phyloP scores from a whole-genome alignment of 2,888 invertebrate genomes.

The Gasteruption jaculator region DNA sequence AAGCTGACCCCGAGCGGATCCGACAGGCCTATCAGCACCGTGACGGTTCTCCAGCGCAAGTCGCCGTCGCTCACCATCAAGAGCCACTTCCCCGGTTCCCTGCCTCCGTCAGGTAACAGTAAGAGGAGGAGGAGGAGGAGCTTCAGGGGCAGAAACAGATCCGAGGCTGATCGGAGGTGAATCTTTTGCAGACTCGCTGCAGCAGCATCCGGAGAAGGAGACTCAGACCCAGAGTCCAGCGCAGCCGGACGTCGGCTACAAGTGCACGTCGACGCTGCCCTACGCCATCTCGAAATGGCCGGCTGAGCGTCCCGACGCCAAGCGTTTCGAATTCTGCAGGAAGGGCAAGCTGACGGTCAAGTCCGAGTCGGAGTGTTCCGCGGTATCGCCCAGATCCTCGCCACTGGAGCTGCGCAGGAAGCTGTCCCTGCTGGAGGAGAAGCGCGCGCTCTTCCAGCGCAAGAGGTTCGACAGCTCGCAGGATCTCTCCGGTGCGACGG shows the following conservation, averaged over 20 bases:
- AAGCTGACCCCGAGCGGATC: constrained; percentile 24
- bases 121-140: too few relatives aligned
- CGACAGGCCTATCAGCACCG: constrained; percentile 32
- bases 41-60: constrained; percentile 38
- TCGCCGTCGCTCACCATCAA: constrained; percentile 42
- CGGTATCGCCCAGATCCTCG: constrained; percentile 26
- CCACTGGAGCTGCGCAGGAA: constrained; percentile 38
- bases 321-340: constrained; percentile 6
- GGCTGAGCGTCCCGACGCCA: constrained; percentile 20
- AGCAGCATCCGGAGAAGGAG: constrained; percentile 10
- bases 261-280: constrained; percentile 53
- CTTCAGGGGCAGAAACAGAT: too few relatives aligned
- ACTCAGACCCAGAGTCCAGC: background rate
- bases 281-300: constrained; percentile 57
- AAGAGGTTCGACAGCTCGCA: constrained; percentile 34
- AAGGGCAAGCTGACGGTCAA: constrained; percentile 28
- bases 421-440: constrained; percentile 40
- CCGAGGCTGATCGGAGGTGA: too few relatives aligned
- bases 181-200: too few relatives aligned
- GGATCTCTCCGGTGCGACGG: constrained; percentile 35
- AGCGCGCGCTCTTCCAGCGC: constrained; percentile 42
- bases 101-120: too few relatives aligned
- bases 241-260: background rate
- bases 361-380: constrained; percentile 34
- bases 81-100: constrained; percentile 26